Evolutionary conservation across 2,888 invertebrate genomes (phyloP), one percentile per base, ranked within the genome.

Genomic region (Incurvaria masculella): DNA sequence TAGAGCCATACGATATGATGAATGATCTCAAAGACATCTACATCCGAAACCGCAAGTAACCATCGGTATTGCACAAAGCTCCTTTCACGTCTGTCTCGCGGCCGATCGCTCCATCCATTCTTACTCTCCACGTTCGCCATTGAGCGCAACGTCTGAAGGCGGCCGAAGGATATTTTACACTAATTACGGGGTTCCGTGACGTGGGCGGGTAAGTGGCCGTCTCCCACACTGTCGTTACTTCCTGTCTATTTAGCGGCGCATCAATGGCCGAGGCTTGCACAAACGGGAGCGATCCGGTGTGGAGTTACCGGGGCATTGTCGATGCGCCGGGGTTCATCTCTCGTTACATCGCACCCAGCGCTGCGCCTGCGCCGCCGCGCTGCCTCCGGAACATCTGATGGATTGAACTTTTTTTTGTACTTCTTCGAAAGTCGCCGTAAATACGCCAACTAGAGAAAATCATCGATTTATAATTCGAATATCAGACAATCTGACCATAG

Each of bases 111-210:
- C 33, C 8, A 33, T 33, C 14, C 23, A 6, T 4, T 23, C 10
- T n/a, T n/a, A n/a, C n/a, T n/a, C n/a, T n/a, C 23, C 10, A 10
- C 23, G 33, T 33, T 33, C 33, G n/a, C n/a, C n/a, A n/a, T n/a
- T n/a, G n/a, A n/a, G n/a, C n/a, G n/a, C n/a, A n/a, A n/a, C n/a
- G n/a, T n/a, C n/a, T n/a, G n/a, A n/a, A n/a, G n/a, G n/a, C n/a
- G n/a, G n/a, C n/a, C 6, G 33, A 4, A 33, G 62, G 63, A 69
- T 75, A 69, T 65, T 67, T 72, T 70, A 70, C 75, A 67, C 67
- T 76, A 78, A 76, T 78, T 76, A 65, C 70, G 55, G 75, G 76
- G 73, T 74, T 76, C 74, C 60, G 66, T 78, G 59, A 64, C 78
- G 70, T 68, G 69, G 76, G 78, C 74, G 78, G 68, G 68, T 69